Base-by-base conservation (phyloP, 2,113 vertebrate genomes). In the Pontoporia blainvillei region DNA sequence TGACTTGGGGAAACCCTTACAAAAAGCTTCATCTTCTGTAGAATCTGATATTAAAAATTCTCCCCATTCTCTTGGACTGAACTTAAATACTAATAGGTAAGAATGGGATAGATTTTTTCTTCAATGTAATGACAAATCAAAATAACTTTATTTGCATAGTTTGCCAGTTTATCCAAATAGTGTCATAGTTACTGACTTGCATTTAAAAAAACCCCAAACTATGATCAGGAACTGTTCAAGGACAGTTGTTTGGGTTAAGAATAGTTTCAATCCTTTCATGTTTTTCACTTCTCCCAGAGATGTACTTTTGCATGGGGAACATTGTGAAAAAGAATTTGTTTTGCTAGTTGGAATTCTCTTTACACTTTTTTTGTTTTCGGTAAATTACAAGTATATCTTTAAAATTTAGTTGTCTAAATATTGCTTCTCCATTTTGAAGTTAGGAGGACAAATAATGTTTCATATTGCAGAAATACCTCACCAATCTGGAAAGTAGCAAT, bases 81-180 rank as follows among this genome's bases (percentile, higher is more conserved):
- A 86, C 96, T 96, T 98, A 71, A 97, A 39, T 91, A 87, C 71
- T 89, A 96, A 79, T 97, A 98, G 98, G 99, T 99, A 98, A 98
- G 3, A 44, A 71, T 96, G 87, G 81, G 79, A 57, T 95, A 94
- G 87, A 72, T 78, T 41, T 72, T 71, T 72, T 72, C 64, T 71
- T 95, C 27, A 9, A 82, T 86, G 46, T 91, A 62, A 78, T n/a
- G 59, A 54, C 39, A 86, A 71, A 72, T 66, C 17, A 94, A n/a
- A 84, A 59, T 91, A 79, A 86, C 15, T 13, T 87, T 64, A 69
- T 94, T 97, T 96, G 75, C 29, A 27, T 89, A 84, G 17, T 73
- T 84, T 79, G 82, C 29, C 36, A 52, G 5, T 72, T 82, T 76
- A 86, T 64, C 25, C 75, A 87, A 75, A 71, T 66, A 81, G 64